Evolutionary conservation across 1,140 invertebrate species (phyloP), one percentile per base, ranked within the genome.

Genomic region (Liolophura sinensis): DNA sequence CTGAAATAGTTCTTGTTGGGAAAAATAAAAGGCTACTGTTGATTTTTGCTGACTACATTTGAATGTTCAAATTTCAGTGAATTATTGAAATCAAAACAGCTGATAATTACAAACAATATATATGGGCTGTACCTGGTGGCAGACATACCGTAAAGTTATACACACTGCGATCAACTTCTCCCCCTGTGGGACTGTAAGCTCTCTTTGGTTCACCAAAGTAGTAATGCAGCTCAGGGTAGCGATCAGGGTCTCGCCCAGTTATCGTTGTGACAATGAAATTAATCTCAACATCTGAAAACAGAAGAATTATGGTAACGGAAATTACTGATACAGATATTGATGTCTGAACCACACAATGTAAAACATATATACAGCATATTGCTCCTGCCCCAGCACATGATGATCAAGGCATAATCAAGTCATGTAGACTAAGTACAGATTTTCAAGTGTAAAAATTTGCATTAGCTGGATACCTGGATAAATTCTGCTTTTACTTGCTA

Each of bases 181-280:
- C 91, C 56, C 93, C 93, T 80, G 93, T 90, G 74, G 92, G 91
- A 73, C 93, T 91, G 24, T 94, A 89, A 7, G 92, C 93, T 0
- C 90, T 89, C 15, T 90, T 90, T 24, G 88, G 89, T 71, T 92
- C 91, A 11, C 89, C 89, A 54, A 91, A 87, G 0, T 89, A 89
- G 72, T 89, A 95, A 72, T 90, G 88, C 18, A 96, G 80, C 9
- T 60, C 52, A 18, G 58, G 87, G 63, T 72, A 74, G 31, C 91
- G 90, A 84, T 96, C 95, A 0, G 92, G 92, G 86, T 96, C 94
- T 40, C 89, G 85, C 0, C 93, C 93, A 57, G 89, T 86, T 20
- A 96, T 77, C 1, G 87, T 89, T 56, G 93, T 88, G 15, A 97
- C 89, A 47, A 90, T 81, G 7, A 89, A 91, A 1, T 92, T 93